Conservation (phyloP, 2,888 invertebrate genomes). For the Griposia aprilina region DNA sequence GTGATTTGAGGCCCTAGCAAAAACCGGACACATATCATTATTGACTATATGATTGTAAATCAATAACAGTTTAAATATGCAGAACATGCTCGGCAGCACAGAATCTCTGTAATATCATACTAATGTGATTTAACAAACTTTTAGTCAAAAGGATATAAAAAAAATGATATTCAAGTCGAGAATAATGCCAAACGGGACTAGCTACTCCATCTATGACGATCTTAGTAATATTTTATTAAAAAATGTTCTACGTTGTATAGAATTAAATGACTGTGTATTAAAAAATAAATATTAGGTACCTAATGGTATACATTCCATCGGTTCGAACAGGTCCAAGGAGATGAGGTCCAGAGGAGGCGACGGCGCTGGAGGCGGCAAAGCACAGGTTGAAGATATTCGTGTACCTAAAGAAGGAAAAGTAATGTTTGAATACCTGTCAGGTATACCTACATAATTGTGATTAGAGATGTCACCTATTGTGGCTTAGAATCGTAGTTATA, state of each 20-base stretch:
- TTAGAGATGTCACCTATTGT: too few relatives aligned
- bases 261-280: too few relatives aligned
- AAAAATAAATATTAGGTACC: constrained; percentile 62
- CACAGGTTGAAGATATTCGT: constrained; percentile 74
- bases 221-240: background rate
- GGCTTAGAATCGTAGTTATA: too few relatives aligned
- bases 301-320: constrained; percentile 87
- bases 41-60: background rate
- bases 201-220: constrained; percentile 27
- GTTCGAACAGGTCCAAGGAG: constrained; percentile 84
- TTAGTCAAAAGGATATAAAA: background rate
- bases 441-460: too few relatives aligned
- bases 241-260: too few relatives aligned
- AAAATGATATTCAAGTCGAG: background rate
- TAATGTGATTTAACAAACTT: background rate
- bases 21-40: background rate
- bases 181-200: background rate
- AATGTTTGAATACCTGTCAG: background rate
- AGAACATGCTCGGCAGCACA: background rate
- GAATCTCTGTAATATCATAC: background rate
- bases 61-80: background rate
- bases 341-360: constrained; percentile 86
- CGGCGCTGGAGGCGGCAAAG: constrained; percentile 78
- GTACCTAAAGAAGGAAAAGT: constrained; percentile 52
- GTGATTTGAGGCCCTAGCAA: constrained; percentile 85